A percentile compares a stretch with the other conserved stretches of the same genome.
These are phyloP conservation scores for Branchipolynoe longqiensis DNA, from an alignment of 2,888 invertebrate genomes.

Conservation along the genomic window DNA sequence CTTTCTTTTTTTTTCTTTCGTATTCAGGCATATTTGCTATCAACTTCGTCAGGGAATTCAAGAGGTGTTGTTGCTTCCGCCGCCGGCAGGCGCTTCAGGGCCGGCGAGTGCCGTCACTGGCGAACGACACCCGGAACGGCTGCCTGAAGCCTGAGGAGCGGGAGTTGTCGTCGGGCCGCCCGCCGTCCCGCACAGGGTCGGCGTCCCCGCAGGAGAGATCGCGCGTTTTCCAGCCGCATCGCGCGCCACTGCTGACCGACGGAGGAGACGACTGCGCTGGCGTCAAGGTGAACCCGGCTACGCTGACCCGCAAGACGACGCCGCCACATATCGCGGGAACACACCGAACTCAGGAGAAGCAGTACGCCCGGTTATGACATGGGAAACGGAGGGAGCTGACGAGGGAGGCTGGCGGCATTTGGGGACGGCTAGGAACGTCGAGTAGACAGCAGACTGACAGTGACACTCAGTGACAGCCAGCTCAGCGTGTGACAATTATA, in stretches of 20 bases:
- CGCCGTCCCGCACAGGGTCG: constrained; percentile 5
- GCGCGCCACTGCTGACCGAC: not conserved
- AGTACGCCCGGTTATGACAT: constrained; percentile 19
- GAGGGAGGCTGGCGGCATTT: no score
- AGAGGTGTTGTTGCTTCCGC: constrained; percentile 38
- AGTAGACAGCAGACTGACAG: no score
- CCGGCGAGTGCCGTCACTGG: not conserved
- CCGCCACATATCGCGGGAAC: constrained; percentile 26
- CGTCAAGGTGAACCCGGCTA: not conserved
- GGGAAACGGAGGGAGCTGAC: no score
- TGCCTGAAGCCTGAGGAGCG: not conserved
- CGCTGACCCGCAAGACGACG: not conserved
- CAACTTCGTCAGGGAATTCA: constrained; percentile 50
- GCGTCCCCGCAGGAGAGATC: constrained; percentile 19
- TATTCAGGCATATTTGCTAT: constrained; percentile 40
- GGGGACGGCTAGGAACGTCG: no score
- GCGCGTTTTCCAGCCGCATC: not conserved
- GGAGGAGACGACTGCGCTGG: not conserved
- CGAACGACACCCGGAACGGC: constrained; percentile 1
- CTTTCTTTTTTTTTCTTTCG: no score
- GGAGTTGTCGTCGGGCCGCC: constrained; percentile 2
- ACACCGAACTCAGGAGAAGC: not conserved
- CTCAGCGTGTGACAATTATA: no score
- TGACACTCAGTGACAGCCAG: no score
- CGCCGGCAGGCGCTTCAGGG: not conserved